Base-by-base conservation (phyloP, 2,113 vertebrate species). In the Anas platyrhynchos region DNA sequence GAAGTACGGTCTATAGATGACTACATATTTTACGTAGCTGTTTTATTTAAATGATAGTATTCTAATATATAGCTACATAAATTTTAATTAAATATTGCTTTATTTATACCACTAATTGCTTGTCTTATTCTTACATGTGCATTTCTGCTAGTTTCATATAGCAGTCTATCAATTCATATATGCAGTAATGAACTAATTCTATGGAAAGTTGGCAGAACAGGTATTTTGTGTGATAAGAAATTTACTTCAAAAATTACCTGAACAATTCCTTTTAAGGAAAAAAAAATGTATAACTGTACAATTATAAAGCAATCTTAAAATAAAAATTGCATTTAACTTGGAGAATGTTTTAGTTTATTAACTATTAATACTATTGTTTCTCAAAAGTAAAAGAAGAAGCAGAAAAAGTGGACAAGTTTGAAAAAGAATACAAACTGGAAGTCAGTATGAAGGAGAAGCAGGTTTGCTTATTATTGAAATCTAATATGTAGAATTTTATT, bases 361-460 rank as follows among this genome's bases (percentile, higher is more conserved):
- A 94, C 38, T 90, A 1, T 86, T 88, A 26, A 27, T 80, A 10
- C 89, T 76, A 13, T 38, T 93, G 29, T 97, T 52, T 94, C 92
- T 97, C 91, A 69, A 79, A 97, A 99, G 99, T 99, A 88, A 99
- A 98, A 96, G 98, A 99, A 94, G 98, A 90, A 90, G 84, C 97
- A 82, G 97, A 99, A 97, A 98, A 98, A 92, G 94, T 96, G 91
- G 98, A 98, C 65, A 97, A 98, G 46, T 95, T 98, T 72, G 98
- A 98, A 95, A 97, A 98, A 74, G 98, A 98, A 68, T 98, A 97
- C 44, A 97, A 97, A 59, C 97, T 98, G 90, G 98, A 99, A 97
- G 93, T 98, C 79, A 96, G 84, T 65, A 94, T 97, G 75, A 99
- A 98, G 96, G 98, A 99, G 85, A 97, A 99, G 36, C 98, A 99